Base-by-base conservation (phyloP, 2,888 invertebrate genomes). In the Panorpa germanica region DNA sequence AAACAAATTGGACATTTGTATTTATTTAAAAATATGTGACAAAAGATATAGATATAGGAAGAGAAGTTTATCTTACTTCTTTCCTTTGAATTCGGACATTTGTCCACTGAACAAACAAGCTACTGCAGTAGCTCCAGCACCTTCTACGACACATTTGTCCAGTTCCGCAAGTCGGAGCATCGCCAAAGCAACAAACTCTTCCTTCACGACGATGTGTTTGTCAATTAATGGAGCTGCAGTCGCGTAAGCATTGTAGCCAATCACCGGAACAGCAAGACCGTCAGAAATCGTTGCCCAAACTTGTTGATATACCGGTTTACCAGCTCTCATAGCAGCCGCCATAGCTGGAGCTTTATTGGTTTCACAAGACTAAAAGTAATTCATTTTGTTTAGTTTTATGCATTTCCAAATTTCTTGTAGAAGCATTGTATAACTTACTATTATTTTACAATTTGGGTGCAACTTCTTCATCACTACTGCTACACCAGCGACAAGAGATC, bases 61-160 rank as follows among this genome's bases (percentile, higher is more conserved):
- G n/a, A n/a, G n/a, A n/a, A n/a, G 6, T 11, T 5, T 33, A 41
- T 43, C 52, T n/a, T 41, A 69, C 69, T 60, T 61, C 59, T 76
- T 75, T 14, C 71, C 71, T 43, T 60, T 59, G 26, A 75, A 53
- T 43, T 76, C 72, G 18, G 70, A 65, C 18, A 75, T 43, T 34
- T 62, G 57, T 8, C 69, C 70, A 17, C 66, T 60, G 25, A 77
- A 47, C 34, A 76, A 57, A 5, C 73, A 74, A 3, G 74, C 75
- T 29, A 77, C 49, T 7, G 70, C 73, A 20, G 63, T 59, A 2
- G 74, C 76, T 4, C 74, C 76, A 3, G 73, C 75, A 5, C 76
- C 76, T 49, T 76, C 76, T 2, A 75, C 73, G 1, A 76, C 71
- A 30, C 70, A 67, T 46, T 74, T 73, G 48, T 73, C 72, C 37